phyloP scores from a whole-genome alignment of 2,888 invertebrate genomes.

The Scrobipalpa atriplicella region DNA sequence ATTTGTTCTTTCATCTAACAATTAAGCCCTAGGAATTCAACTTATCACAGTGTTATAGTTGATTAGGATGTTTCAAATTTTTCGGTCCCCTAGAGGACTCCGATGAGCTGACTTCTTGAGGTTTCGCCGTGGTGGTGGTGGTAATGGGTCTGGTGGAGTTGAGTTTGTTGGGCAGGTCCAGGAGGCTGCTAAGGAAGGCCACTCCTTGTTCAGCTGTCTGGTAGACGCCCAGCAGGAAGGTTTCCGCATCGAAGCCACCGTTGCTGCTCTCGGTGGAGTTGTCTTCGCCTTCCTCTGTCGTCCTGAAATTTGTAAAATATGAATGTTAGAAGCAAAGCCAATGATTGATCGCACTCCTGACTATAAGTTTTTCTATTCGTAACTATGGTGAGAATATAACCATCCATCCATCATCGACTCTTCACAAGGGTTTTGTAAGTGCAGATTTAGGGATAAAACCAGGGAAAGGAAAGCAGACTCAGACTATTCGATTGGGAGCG shows the following conservation, averaged over 20 bases:
- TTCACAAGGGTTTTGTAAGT: too few species aligned
- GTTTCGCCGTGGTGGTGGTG: conserved; percentile 48
- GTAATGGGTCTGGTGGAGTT: conserved; percentile 59
- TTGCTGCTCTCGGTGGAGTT: conserved; percentile 48
- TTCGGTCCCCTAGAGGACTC: conserved; percentile 55
- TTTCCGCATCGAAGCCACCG: conserved; percentile 83
- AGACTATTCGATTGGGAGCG: too few species aligned
- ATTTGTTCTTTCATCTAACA: too few species aligned
- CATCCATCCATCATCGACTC: too few species aligned
- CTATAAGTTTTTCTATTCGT: too few species aligned
- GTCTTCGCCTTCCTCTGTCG: conserved; percentile 53
- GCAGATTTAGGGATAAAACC: too few species aligned
- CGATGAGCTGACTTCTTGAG: conserved; percentile 43
- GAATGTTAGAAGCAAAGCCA: background rate
- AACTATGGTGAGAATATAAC: too few species aligned
- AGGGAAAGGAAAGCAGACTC: too few species aligned
- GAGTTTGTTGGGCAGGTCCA: conserved; percentile 78
- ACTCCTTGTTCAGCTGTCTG: conserved; percentile 88
- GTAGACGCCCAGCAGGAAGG: conserved; percentile 85
- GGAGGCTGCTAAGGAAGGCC: conserved; percentile 85
- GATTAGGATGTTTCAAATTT: conserved; percentile 72
- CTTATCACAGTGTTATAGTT: conserved; percentile 65
- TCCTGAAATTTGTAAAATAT: conserved; percentile 38
- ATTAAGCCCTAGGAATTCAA: conserved; percentile 21
- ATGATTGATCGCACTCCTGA: too few species aligned